A percentile compares a stretch with the other conserved stretches of the same genome.
Evolutionary conservation across 53 echinoderm and acorn worm species (phyloP).

Genomic region (Mesocentrotus franciscanus): DNA sequence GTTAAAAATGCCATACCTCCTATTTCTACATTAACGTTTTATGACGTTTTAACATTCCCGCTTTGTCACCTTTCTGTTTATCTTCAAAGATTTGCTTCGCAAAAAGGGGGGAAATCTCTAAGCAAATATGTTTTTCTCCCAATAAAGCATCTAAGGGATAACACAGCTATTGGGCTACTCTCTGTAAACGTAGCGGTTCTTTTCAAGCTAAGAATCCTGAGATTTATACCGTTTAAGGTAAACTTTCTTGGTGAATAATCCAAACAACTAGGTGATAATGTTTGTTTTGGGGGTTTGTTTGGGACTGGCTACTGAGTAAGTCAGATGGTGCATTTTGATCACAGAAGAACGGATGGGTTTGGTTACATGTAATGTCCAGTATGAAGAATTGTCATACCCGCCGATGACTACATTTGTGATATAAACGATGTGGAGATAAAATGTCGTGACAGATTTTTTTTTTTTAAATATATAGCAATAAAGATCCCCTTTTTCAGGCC

Average conservation of each 20-base stretch:
- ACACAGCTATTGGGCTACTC: slow-evolving; percentile 32
- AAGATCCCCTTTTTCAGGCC: too few species aligned
- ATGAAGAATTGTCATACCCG: not conserved
- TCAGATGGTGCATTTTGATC: not conserved
- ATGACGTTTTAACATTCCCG: not conserved
- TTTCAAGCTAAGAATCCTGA: not conserved
- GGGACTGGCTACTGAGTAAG: slow-evolving; percentile 28
- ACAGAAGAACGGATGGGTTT: not conserved
- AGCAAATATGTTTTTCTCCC: slow-evolving; percentile 34
- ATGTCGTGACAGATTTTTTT: too few species aligned
- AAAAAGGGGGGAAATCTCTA: not conserved
- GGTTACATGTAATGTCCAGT: not conserved
- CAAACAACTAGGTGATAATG: slow-evolving; percentile 64
- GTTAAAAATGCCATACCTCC: not conserved
- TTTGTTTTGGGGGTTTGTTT: slow-evolving; percentile 31
- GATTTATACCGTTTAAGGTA: slow-evolving; percentile 42
- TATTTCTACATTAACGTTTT: not conserved
- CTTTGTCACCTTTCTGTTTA: not conserved
- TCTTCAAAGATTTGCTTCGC: not conserved
- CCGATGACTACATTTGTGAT: not conserved
- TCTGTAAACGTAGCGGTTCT: slow-evolving; percentile 48
- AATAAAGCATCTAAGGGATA: not conserved
- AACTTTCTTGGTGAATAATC: slow-evolving; percentile 5
- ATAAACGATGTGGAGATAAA: too few species aligned
- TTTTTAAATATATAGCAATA: too few species aligned